Conservation (phyloP, 2,888 invertebrate species). For the Neelides folsomi region DNA sequence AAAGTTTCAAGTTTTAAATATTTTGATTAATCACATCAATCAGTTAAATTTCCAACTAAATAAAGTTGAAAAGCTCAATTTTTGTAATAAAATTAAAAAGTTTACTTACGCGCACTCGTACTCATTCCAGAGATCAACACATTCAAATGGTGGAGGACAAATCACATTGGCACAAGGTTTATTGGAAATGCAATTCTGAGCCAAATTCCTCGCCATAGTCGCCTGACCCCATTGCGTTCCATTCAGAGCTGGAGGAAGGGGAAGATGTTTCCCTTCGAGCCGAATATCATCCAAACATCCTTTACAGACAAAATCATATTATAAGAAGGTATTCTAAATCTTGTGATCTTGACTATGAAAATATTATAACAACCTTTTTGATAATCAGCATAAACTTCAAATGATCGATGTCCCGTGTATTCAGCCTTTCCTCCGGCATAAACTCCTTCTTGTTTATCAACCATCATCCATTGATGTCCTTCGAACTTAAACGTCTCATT, state of each 20-base stretch:
- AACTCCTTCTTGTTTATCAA: constrained; percentile 87
- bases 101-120: constrained; percentile 92
- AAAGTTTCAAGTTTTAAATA: background rate
- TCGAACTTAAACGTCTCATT: constrained; percentile 82
- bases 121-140: constrained; percentile 94
- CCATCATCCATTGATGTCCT: constrained; percentile 81
- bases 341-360: background rate
- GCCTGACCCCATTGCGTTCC: constrained; percentile 93
- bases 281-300: constrained; percentile 72
- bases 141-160: constrained; percentile 84
- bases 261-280: constrained; percentile 85
- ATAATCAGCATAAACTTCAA: constrained; percentile 87
- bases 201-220: constrained; percentile 81
- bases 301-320: constrained; percentile 34
- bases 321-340: background rate
- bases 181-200: constrained; percentile 83
- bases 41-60: constrained; percentile 1
- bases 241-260: constrained; percentile 85
- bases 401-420: constrained; percentile 82
- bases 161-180: constrained; percentile 89
- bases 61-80: background rate
- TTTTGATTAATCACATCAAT: background rate
- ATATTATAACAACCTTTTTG: constrained; percentile 59
- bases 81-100: too few species aligned
- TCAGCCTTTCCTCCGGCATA: constrained; percentile 92